phyloP scores from a whole-genome alignment of 2,797 vertebrate species.

The Meda fulgida region DNA sequence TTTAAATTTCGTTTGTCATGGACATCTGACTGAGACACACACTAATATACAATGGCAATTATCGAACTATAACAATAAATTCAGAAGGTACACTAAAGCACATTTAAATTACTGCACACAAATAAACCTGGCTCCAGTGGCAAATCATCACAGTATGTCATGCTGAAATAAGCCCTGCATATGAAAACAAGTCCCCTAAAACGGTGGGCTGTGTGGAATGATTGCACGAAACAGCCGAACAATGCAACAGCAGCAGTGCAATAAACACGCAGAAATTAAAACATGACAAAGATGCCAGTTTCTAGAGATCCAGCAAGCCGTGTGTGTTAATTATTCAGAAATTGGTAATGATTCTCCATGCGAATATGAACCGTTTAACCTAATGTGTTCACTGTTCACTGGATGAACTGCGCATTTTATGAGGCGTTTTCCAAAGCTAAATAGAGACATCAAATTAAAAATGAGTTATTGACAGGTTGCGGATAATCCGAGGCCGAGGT shows the following conservation, averaged over 20 bases:
- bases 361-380: neutral
- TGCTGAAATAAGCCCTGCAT: neutral
- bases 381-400: conserved; percentile 24
- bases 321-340: neutral
- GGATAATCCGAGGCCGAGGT: conserved; percentile 74
- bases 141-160: neutral
- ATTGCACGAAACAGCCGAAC: neutral
- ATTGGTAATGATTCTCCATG: neutral
- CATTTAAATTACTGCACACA: neutral
- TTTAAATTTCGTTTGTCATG: neutral
- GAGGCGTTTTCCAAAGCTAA: conserved; percentile 21
- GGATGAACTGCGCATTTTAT: conserved; percentile 21
- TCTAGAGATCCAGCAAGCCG: neutral
- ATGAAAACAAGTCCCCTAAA: neutral
- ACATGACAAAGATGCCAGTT: neutral
- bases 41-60: too few species aligned
- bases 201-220: neutral
- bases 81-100: neutral
- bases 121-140: too few species aligned
- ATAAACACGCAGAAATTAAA: conserved; percentile 6
- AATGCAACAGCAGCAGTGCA: neutral
- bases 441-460: conserved; percentile 66
- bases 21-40: neutral
- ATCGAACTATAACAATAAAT: neutral
- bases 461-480: conserved; percentile 90